These are phyloP conservation scores for Eupithecia insigniata DNA, from an alignment of 2,888 invertebrate species.

Conservation along the genomic window DNA sequence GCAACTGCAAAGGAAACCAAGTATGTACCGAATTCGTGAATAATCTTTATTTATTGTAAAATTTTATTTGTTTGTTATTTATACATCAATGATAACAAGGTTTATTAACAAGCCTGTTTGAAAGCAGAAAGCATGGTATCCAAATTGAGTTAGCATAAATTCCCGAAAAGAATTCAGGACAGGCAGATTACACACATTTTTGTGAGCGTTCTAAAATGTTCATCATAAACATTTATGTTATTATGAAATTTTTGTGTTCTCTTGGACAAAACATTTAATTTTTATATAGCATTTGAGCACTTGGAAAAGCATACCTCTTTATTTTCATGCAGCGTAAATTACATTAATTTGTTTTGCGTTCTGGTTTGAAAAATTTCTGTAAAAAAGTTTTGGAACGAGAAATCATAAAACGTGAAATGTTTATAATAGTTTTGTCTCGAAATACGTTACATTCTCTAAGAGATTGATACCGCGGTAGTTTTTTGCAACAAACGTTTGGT, in stretches of 20 bases:
- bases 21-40: neutral
- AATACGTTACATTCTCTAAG: neutral
- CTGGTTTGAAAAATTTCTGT: slow-evolving; percentile 16
- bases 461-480: neutral
- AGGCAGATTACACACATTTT: slow-evolving; percentile 21
- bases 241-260: slow-evolving; percentile 32
- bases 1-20: slow-evolving; percentile 12
- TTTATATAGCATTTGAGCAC: slow-evolving; percentile 43
- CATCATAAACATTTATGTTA: slow-evolving; percentile 29
- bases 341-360: slow-evolving; percentile 55
- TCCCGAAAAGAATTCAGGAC: slow-evolving; percentile 10
- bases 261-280: slow-evolving; percentile 32
- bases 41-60: neutral
- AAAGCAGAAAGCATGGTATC: neutral
- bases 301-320: slow-evolving; percentile 52
- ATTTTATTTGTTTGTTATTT: neutral
- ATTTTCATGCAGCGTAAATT: slow-evolving; percentile 49
- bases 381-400: neutral
- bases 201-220: slow-evolving; percentile 18
- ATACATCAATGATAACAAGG: neutral
- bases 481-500: neutral
- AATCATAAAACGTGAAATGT: neutral
- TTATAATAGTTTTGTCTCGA: neutral
- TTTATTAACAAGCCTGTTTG: neutral
- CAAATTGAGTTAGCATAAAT: neutral